Percentiles rank a stretch among this genome's conserved stretches.
phyloP scores from a whole-genome alignment of 1,140 invertebrate genomes.

The Drosophila pandora region DNA sequence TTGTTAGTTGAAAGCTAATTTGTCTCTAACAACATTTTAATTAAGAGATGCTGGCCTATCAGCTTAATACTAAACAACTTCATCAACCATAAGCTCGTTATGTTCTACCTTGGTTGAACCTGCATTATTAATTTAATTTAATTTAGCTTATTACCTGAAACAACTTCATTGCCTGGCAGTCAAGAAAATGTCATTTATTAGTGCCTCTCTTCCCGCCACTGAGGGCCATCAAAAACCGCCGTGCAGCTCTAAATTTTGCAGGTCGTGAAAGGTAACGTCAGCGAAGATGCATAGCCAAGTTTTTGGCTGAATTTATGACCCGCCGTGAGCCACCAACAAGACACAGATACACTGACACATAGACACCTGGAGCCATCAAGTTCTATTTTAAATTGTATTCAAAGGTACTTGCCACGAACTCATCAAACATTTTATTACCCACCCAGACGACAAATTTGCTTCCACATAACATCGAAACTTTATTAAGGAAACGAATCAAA shows the following conservation, averaged over 20 bases:
- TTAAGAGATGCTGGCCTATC: background rate
- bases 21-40: background rate
- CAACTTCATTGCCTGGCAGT: slow-evolving; percentile 16
- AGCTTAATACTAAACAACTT: background rate
- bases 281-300: slow-evolving; percentile 57
- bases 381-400: slow-evolving; percentile 45
- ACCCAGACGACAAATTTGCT: slow-evolving; percentile 15
- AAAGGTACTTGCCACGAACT: slow-evolving; percentile 26
- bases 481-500: background rate
- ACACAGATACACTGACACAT: slow-evolving; percentile 4
- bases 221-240: slow-evolving; percentile 60
- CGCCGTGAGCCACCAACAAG: slow-evolving; percentile 33
- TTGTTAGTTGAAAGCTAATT: background rate
- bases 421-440: slow-evolving; percentile 40
- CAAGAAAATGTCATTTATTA: slow-evolving; percentile 73
- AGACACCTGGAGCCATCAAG: slow-evolving; percentile 6
- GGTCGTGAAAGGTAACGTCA: slow-evolving; percentile 69
- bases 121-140: slow-evolving; percentile 23
- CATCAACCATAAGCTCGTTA: background rate
- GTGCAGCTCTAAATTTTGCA: slow-evolving; percentile 64
- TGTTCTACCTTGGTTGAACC: background rate
- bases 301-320: slow-evolving; percentile 64
- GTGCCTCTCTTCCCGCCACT: slow-evolving; percentile 40
- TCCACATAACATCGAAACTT: slow-evolving; percentile 3
- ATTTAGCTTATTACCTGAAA: slow-evolving; percentile 34